Conservation (phyloP, 2,797 vertebrate genomes). For the Melanotaenia maccullochi region DNA sequence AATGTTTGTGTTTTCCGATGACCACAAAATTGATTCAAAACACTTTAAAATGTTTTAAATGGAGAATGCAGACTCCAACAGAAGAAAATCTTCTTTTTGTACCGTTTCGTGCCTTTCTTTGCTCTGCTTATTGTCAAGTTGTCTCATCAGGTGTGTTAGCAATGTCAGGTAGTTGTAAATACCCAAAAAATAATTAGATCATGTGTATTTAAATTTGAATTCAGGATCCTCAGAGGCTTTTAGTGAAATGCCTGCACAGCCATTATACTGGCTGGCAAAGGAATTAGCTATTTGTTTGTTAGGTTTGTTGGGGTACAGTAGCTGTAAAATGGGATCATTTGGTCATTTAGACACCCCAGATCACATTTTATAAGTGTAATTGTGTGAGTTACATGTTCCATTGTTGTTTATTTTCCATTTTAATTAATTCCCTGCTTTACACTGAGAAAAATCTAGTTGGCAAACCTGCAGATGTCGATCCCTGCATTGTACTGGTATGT, state of each 20-base stretch:
- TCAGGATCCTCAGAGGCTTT: background rate
- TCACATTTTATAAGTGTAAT: too few species aligned
- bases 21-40: constrained; percentile 65
- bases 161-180: background rate
- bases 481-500: background rate
- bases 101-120: background rate
- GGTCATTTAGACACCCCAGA: too few species aligned
- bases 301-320: background rate
- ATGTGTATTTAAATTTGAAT: background rate
- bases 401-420: background rate
- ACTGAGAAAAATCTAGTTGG: too few species aligned
- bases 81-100: background rate
- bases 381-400: background rate
- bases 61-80: background rate
- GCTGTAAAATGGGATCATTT: background rate
- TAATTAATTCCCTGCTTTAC: background rate
- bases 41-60: constrained; percentile 49
- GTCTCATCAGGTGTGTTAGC: background rate
- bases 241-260: background rate
- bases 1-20: constrained; percentile 51
- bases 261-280: background rate
- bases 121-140: background rate
- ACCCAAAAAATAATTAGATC: background rate
- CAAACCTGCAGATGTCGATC: too few species aligned
- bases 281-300: background rate